These are phyloP conservation scores for Aplodontia rufa DNA, from an alignment of 2,113 vertebrate species.

Conservation along the genomic window DNA sequence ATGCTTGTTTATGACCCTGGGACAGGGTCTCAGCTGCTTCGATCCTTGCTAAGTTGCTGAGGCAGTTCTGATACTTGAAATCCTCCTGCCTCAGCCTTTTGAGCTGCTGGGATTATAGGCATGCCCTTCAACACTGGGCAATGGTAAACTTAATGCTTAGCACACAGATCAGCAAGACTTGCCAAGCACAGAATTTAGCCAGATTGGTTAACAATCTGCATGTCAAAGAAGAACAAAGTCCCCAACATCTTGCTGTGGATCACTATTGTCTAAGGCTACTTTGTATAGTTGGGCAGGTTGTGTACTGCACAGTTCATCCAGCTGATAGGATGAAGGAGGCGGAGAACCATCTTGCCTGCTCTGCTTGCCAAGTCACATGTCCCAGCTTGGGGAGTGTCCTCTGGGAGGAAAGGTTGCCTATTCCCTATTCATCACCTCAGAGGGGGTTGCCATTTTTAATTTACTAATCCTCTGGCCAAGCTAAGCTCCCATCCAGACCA, in stretches of 20 bases:
- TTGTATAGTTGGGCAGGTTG: neutral
- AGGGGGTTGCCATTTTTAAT: neutral
- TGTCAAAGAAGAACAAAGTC: neutral
- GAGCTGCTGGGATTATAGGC: too few relatives aligned
- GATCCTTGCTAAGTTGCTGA: too few relatives aligned
- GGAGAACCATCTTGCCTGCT: neutral
- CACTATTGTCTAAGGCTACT: neutral
- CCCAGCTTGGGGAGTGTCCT: neutral
- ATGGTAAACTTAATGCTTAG: neutral
- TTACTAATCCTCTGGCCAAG: neutral
- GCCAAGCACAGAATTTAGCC: neutral
- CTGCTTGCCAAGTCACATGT: neutral
- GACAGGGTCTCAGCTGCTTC: too few relatives aligned
- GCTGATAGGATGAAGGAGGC: neutral
- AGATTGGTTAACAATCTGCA: neutral
- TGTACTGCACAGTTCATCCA: too few relatives aligned
- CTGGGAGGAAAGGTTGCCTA: neutral
- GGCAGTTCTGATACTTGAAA: too few relatives aligned
- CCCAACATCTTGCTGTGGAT: neutral
- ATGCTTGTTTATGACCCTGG: neutral
- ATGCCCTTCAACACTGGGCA: neutral
- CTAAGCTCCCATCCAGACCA: neutral
- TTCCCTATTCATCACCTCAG: neutral
- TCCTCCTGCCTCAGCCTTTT: too few relatives aligned
- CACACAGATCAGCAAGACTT: neutral